phyloP scores from a whole-genome alignment of 2,797 vertebrate species.

The Ceyx erithaca region DNA sequence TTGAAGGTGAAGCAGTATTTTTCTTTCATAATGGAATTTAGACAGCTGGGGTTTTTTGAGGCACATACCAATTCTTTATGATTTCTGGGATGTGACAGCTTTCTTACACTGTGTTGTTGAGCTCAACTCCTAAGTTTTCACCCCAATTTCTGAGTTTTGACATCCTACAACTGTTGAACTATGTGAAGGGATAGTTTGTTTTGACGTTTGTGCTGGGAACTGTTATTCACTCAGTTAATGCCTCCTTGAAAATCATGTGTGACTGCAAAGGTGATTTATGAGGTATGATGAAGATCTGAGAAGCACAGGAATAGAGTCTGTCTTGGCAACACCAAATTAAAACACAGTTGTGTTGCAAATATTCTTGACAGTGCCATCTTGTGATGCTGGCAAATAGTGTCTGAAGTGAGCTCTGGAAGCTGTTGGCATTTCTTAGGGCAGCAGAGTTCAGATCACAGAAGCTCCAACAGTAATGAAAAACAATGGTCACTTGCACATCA shows the following conservation, averaged over 20 bases:
- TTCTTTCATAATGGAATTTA: neutral
- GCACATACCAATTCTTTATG: neutral
- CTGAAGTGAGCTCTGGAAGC: neutral
- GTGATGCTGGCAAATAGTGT: neutral
- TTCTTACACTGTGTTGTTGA: neutral
- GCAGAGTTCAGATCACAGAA: neutral
- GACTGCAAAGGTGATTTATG: neutral
- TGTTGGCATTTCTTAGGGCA: neutral
- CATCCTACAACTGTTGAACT: neutral
- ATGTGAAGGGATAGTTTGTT: neutral
- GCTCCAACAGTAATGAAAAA: neutral
- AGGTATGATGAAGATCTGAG: neutral
- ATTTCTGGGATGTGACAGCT: neutral
- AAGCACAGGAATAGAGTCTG: neutral
- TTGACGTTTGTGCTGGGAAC: neutral
- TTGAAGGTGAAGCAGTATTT: neutral
- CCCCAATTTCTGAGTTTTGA: neutral
- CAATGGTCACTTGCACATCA: fast-evolving
- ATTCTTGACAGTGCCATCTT: conserved; percentile 6
- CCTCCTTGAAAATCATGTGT: neutral
- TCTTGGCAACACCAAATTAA: neutral
- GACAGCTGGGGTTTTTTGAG: neutral
- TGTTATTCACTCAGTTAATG: neutral
- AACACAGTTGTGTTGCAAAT: neutral
- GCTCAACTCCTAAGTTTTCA: neutral